Percentiles rank a stretch among this genome's conserved stretches.
phyloP scores from a whole-genome alignment of 2,888 invertebrate species.

The Drosophila stalkeri region DNA sequence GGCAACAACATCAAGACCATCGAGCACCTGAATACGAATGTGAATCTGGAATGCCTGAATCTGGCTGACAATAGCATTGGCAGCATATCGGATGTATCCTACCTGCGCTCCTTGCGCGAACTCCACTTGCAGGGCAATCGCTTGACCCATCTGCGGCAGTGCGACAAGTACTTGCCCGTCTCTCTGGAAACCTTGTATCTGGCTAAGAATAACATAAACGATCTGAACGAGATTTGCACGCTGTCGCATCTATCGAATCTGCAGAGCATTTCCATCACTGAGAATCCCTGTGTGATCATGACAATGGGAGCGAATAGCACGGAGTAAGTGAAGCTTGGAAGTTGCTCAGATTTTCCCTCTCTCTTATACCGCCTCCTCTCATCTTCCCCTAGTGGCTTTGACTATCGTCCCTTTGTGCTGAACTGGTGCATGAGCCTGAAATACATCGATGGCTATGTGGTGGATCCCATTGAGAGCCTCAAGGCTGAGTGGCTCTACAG shows the following conservation, averaged over 20 bases:
- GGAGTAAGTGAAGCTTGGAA: conserved; percentile 86
- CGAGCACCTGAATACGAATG: conserved; percentile 93
- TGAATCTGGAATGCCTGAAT: conserved; percentile 93
- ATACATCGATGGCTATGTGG: conserved; percentile 94
- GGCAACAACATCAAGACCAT: conserved; percentile 97
- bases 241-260: conserved; percentile 91
- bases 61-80: conserved; percentile 95
- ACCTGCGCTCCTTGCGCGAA: conserved; percentile 92
- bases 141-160: conserved; percentile 92
- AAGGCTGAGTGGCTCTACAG: conserved; percentile 98
- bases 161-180: conserved; percentile 92
- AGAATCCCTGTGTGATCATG: conserved; percentile 94
- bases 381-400: conserved; percentile 89
- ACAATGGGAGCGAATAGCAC: conserved; percentile 87
- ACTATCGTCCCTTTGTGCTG: conserved; percentile 95
- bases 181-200: conserved; percentile 91
- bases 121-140: conserved; percentile 94
- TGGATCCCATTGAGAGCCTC: conserved; percentile 95
- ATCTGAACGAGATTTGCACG: conserved; percentile 94
- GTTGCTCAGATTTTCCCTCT: not conserved
- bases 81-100: conserved; percentile 93
- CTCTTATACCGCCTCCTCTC: not conserved
- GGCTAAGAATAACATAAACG: conserved; percentile 92
- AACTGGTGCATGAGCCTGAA: conserved; percentile 97
- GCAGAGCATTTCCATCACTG: conserved; percentile 92